These are phyloP conservation scores for Tokudaia tokunoshimensis DNA, from an alignment of 2,797 vertebrate species.

Conservation along the genomic window DNA sequence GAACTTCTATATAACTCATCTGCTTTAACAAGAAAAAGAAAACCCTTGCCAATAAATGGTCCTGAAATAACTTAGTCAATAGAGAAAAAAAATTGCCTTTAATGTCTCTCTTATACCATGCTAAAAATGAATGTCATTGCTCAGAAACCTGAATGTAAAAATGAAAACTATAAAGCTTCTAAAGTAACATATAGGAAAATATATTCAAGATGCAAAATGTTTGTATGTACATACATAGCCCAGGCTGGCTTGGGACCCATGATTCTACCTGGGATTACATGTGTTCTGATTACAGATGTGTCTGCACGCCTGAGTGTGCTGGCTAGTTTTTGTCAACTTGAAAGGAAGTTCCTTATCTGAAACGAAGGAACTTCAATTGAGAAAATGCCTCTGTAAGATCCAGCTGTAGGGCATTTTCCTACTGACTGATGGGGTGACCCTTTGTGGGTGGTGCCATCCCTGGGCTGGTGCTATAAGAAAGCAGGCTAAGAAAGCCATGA, in stretches of 20 bases:
- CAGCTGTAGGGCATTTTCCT: background rate
- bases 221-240: background rate
- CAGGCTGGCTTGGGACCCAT: background rate
- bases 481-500: background rate
- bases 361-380: background rate
- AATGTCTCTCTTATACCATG: background rate
- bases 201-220: background rate
- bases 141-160: background rate
- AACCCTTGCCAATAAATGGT: conserved; percentile 36
- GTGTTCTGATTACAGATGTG: background rate
- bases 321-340: background rate
- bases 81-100: background rate
- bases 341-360: background rate
- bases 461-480: background rate
- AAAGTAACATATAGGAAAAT: conserved; percentile 48
- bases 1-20: background rate
- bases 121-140: conserved; percentile 30
- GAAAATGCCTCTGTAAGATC: background rate
- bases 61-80: background rate
- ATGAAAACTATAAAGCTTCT: conserved; percentile 3
- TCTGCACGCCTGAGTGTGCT: background rate
- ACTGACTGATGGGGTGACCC: too few relatives aligned
- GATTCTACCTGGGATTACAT: background rate
- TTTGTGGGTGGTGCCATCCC: background rate
- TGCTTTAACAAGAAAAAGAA: conserved; percentile 51